These are phyloP conservation scores for Buceros bicornis DNA, from an alignment of 2,797 vertebrate genomes.

Conservation along the genomic window DNA sequence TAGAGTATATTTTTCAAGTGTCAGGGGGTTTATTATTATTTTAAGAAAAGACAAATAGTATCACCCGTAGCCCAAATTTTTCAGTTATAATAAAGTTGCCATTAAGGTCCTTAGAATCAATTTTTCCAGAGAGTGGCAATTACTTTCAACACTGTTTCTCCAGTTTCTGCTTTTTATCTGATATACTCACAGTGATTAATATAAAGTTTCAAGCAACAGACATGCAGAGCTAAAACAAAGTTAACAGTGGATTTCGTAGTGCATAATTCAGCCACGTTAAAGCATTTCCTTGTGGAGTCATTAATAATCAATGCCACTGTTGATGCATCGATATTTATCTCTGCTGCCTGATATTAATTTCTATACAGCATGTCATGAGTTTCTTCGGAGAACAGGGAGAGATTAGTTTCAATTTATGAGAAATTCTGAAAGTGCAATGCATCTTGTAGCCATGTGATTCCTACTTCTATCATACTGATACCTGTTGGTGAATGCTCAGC, in stretches of 20 bases:
- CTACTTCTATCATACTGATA: not conserved
- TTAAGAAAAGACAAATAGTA: constrained; percentile 7
- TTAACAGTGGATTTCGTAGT: not conserved
- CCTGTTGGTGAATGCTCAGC: not conserved
- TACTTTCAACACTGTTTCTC: not conserved
- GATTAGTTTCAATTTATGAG: not conserved
- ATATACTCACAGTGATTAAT: not conserved
- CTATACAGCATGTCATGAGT: not conserved
- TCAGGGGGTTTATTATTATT: not conserved
- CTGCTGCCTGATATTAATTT: not conserved
- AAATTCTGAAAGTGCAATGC: not conserved
- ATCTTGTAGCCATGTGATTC: not conserved
- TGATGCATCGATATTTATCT: not conserved
- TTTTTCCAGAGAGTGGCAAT: not conserved
- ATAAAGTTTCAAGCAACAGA: not conserved
- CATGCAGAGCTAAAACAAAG: not conserved
- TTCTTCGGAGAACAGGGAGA: not conserved
- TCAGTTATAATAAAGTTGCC: not conserved
- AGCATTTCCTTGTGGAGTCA: not conserved
- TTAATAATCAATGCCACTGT: not conserved
- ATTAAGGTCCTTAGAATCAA: not conserved
- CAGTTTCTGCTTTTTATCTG: not conserved
- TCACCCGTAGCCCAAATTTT: not conserved
- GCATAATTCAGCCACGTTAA: not conserved
- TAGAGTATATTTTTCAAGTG: constrained; percentile 18